phyloP scores from a whole-genome alignment of 2,888 invertebrate genomes.

The Abscondita cerata region DNA sequence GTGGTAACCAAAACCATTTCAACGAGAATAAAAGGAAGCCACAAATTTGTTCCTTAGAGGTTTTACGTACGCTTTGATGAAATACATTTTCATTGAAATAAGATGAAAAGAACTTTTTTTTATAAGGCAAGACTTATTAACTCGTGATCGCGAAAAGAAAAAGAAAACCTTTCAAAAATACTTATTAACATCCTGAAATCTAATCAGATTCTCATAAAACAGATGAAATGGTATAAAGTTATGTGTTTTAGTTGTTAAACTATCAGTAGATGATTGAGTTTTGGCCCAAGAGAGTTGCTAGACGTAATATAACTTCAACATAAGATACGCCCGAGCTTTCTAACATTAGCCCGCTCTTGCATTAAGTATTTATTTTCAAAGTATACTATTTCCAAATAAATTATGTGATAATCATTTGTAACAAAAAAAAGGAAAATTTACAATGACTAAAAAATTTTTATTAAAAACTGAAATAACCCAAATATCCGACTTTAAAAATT shows the following conservation, averaged over 20 bases:
- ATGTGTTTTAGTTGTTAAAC: conserved; percentile 6
- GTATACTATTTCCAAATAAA: too few species aligned
- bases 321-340: not conserved
- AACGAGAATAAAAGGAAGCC: conserved; percentile 21
- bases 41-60: conserved; percentile 12
- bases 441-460: too few species aligned
- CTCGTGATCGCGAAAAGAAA: too few species aligned
- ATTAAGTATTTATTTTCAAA: too few species aligned
- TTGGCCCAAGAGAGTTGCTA: conserved; percentile 3
- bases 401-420: too few species aligned
- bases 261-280: conserved; percentile 16
- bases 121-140: too few species aligned
- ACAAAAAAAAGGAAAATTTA: too few species aligned
- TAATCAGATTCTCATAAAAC: not conserved
- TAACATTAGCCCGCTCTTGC: too few species aligned
- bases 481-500: too few species aligned
- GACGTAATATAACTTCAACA: conserved; percentile 11
- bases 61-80: conserved; percentile 4
- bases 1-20: conserved; percentile 21
- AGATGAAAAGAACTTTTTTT: conserved; percentile 2
- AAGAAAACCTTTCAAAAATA: not conserved
- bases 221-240: conserved; percentile 9
- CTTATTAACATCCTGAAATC: not conserved
- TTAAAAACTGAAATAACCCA: too few species aligned
- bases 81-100: not conserved